These are phyloP conservation scores for Saimiri boliviensis DNA, from an alignment of 2,113 vertebrate species.

Conservation along the genomic window DNA sequence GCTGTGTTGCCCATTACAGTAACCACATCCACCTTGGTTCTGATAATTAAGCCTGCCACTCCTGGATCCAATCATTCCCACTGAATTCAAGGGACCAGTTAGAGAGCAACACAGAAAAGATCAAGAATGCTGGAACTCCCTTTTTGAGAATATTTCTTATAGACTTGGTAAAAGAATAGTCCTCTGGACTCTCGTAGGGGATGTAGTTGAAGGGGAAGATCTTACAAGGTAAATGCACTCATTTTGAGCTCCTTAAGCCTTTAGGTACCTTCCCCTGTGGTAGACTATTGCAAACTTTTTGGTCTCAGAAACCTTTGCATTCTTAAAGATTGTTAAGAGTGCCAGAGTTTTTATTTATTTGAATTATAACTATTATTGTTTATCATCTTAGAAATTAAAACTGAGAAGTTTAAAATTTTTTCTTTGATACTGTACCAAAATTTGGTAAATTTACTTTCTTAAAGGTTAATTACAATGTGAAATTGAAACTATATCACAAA, in stretches of 20 bases:
- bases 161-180: not conserved
- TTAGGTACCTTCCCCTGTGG: not conserved
- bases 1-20: not conserved
- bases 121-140: not conserved
- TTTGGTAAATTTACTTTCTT: not conserved
- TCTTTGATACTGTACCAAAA: not conserved
- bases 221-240: not conserved
- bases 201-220: not conserved
- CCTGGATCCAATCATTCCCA: not conserved
- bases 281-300: no score
- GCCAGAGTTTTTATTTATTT: no score
- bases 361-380: no score
- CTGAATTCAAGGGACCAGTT: not conserved
- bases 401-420: not conserved
- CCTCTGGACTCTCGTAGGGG: not conserved
- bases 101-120: not conserved
- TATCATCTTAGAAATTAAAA: not conserved
- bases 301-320: no score
- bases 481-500: not conserved
- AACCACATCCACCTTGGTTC: not conserved
- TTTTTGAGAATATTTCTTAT: not conserved
- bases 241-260: not conserved
- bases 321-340: no score
- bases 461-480: not conserved
- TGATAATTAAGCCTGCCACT: not conserved